Evolutionary conservation across 1,140 invertebrate genomes (phyloP), one percentile per base, ranked within the genome.

Genomic region (Manduca sexta): DNA sequence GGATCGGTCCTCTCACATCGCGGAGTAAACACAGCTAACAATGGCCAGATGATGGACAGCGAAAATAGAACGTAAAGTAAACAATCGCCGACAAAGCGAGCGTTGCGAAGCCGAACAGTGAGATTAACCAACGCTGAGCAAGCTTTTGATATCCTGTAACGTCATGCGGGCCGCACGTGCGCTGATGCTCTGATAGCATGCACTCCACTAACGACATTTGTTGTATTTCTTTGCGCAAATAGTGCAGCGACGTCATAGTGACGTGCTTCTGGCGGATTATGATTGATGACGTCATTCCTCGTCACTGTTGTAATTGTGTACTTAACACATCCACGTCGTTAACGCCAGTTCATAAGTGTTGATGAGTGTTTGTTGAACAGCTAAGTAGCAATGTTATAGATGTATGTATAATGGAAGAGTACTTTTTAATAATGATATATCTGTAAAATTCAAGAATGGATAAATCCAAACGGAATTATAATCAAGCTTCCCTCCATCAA

Each of bases 11-110:
- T 45, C 52, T 53, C 51, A 49, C 59, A 59, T 59, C 53, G 56
- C 60, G 58, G 60, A 51, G 66, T 77, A 77, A 83, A 80, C 78
- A 76, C 50, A 42, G 69, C 66, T 80, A 80, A 84, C 80, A 84
- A 84, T 84, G 78, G 51, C 74, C 74, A 82, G 78, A 80, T 84
- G 78, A 80, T 77, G 70, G 69, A 76, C 76, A 69, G 58, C 72
- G 60, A 75, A 84, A 84, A 84, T 84, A 84, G 76, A 75, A 66
- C 67, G 60, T 72, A 79, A 73, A 54, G 61, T 84, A 82, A 81
- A 84, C 80, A 81, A 39, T 50, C 49, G 56, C 71, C 74, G 69
- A 77, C 79, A 83, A 78, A 79, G 69, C 74, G 75, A 65, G 69
- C 70, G 63, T 59, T 62, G 64, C 49, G 52, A 46, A 58, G 46